Evolutionary conservation across 2,113 vertebrate species (phyloP).

Genomic region (Corynorhinus townsendii): DNA sequence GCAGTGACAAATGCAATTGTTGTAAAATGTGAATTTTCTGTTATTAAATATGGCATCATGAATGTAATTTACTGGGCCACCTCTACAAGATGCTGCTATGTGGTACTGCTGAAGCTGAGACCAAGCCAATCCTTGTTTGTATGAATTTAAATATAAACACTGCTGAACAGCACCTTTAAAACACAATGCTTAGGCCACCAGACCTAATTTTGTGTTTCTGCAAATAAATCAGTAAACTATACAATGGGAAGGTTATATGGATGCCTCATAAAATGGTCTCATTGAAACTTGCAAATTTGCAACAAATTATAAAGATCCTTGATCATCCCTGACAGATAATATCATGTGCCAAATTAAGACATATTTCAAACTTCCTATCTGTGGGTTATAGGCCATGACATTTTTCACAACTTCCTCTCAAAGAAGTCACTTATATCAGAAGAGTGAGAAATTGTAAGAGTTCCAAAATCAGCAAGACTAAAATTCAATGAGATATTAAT

Average conservation of each 20-base stretch:
- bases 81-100: constrained; percentile 34
- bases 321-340: constrained; percentile 33
- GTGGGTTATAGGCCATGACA: not conserved
- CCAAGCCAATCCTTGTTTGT: constrained; percentile 30
- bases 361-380: not conserved
- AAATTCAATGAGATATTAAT: constrained; percentile 46
- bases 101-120: constrained; percentile 26
- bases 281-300: constrained; percentile 62
- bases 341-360: not conserved
- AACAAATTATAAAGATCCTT: not conserved
- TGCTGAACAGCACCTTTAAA: not conserved
- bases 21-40: constrained; percentile 76
- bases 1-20: constrained; percentile 82
- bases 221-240: not conserved
- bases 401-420: constrained; percentile 48
- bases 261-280: constrained; percentile 55
- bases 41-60: constrained; percentile 73
- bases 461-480: constrained; percentile 42
- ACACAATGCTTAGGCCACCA: constrained; percentile 36
- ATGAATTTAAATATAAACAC: constrained; percentile 19
- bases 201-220: constrained; percentile 21
- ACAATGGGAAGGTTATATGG: constrained; percentile 49
- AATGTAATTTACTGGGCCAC: constrained; percentile 74
- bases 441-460: constrained; percentile 34
- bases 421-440: constrained; percentile 7